A percentile compares a stretch with the other conserved stretches of the same genome.
Evolutionary conservation across 1,140 invertebrate genomes (phyloP).

Genomic region (Caenorhabditis elegans): DNA sequence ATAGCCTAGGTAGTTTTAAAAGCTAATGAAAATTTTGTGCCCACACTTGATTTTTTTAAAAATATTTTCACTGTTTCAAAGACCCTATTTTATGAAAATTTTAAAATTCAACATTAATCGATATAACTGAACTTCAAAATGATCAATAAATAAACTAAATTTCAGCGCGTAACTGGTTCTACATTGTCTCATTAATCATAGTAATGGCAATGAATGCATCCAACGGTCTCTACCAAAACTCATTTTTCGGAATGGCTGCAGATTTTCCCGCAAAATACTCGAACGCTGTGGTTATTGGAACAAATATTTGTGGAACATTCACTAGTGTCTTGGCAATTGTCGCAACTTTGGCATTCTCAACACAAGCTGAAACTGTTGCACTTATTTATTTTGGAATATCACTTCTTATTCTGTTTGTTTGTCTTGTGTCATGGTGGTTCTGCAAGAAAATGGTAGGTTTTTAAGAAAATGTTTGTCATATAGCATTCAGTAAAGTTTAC

Average conservation of each 20-base stretch:
- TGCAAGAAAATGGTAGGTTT: not conserved
- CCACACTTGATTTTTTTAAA: no score
- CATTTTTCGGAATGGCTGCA: conserved; percentile 35
- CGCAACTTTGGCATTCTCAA: conserved; percentile 19
- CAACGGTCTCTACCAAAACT: conserved; percentile 37
- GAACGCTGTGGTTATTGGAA: conserved; percentile 42
- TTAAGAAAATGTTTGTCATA: no score
- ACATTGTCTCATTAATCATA: conserved; percentile 6
- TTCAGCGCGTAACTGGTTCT: conserved; percentile 33
- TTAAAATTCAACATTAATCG: no score
- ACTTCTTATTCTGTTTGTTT: conserved; percentile 13
- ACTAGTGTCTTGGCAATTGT: conserved; percentile 27
- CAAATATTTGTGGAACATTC: conserved; percentile 45
- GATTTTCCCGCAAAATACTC: conserved; percentile 44
- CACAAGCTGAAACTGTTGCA: conserved; percentile 18
- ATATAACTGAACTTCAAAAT: no score
- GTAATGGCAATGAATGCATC: conserved; percentile 36
- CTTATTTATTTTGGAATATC: conserved; percentile 39
- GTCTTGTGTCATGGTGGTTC: not conserved
- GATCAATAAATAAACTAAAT: not conserved
- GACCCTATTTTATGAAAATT: no score
- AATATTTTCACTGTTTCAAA: no score
- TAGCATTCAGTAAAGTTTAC: no score
- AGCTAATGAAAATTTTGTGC: no score
- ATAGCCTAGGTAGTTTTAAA: no score